Evolutionary conservation across 2,888 invertebrate genomes (phyloP).

Genomic region (Troilus luridus): DNA sequence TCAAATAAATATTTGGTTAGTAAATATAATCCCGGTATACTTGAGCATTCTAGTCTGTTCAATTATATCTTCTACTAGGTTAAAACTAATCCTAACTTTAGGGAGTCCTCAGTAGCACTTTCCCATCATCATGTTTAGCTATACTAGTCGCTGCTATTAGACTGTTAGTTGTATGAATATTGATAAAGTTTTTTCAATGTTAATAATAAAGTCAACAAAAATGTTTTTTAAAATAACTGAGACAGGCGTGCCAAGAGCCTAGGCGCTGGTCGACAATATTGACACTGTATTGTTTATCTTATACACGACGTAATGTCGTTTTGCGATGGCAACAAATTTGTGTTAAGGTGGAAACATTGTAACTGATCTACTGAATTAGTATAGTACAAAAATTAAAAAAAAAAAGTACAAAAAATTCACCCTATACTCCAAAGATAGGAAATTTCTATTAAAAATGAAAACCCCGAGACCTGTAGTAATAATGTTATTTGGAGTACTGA

Average conservation of each 20-base stretch:
- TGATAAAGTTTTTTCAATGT: background rate
- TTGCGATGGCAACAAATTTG: background rate
- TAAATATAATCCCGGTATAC: too few species aligned
- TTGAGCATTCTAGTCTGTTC: too few species aligned
- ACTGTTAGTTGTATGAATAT: background rate
- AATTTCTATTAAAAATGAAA: too few species aligned
- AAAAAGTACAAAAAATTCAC: too few species aligned
- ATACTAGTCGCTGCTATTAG: background rate
- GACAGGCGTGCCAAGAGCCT: background rate
- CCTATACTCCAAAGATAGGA: too few species aligned
- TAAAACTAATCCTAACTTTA: too few species aligned
- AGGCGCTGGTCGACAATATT: background rate
- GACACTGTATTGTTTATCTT: background rate
- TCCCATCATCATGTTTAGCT: background rate
- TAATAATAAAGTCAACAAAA: background rate
- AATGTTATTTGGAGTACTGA: too few species aligned
- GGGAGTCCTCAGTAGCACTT: background rate
- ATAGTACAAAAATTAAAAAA: too few species aligned
- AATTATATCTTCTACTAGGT: too few species aligned
- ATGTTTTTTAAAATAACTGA: slow-evolving; percentile 4
- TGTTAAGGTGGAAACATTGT: background rate
- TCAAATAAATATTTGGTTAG: too few species aligned
- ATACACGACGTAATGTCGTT: background rate
- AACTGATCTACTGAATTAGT: background rate
- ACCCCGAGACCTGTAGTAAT: too few species aligned